These are phyloP conservation scores for Pteronotus mesoamericanus DNA, from an alignment of 2,797 vertebrate species.

Conservation along the genomic window DNA sequence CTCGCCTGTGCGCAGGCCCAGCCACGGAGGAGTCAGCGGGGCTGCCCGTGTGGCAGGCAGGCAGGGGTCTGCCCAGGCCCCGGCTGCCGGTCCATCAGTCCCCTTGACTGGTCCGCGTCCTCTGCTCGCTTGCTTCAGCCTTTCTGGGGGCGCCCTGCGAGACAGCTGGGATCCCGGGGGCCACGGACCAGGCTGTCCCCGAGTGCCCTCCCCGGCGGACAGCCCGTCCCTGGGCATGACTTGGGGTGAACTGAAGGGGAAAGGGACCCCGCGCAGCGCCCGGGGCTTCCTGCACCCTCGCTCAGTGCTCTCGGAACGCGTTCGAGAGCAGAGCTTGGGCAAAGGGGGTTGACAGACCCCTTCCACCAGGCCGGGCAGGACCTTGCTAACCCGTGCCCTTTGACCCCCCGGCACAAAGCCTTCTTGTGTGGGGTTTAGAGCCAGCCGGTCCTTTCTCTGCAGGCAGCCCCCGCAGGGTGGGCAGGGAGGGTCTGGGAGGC, in stretches of 20 bases:
- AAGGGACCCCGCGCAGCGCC: neutral
- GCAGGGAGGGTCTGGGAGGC: neutral
- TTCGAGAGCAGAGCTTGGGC: neutral
- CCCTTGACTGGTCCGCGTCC: neutral
- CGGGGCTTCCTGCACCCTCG: neutral
- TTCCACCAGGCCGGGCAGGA: neutral
- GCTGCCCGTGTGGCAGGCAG: neutral
- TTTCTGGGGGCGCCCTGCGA: neutral
- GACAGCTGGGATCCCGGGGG: neutral
- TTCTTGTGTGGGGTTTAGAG: slow-evolving; percentile 40
- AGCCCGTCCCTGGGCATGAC: neutral
- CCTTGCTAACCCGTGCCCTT: slow-evolving; percentile 14
- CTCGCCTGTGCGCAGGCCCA: neutral
- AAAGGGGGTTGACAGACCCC: neutral
- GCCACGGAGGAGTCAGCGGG: neutral
- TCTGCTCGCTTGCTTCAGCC: neutral
- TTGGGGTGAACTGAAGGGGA: neutral
- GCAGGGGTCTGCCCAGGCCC: neutral
- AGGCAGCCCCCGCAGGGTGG: neutral
- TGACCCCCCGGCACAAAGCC: slow-evolving; percentile 47
- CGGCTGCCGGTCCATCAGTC: neutral
- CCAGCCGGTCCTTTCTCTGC: neutral
- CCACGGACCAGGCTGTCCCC: neutral
- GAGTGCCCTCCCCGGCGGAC: neutral
- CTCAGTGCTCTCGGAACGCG: rapidly evolving